Conservation (phyloP, 2,888 invertebrate genomes). For the Cenopis cana region DNA sequence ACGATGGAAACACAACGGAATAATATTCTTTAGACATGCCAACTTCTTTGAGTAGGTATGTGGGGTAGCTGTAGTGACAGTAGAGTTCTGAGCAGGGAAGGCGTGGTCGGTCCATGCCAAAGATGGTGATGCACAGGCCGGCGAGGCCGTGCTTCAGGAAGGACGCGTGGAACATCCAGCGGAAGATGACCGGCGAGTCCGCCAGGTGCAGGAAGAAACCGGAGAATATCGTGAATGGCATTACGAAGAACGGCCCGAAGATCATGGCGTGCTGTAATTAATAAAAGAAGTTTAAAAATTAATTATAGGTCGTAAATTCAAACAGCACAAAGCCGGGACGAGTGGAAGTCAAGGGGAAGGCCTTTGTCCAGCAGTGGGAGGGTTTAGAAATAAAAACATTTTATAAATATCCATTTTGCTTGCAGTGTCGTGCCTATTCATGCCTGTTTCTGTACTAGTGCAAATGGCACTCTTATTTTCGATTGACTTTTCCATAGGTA, state of each 20-base stretch:
- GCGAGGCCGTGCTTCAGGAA: slow-evolving; percentile 96
- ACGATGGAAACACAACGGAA: slow-evolving; percentile 86
- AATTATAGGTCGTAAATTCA: no score
- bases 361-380: no score
- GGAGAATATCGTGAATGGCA: slow-evolving; percentile 95
- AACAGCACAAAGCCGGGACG: no score
- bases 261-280: slow-evolving; percentile 92
- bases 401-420: no score
- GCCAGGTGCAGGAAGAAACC: slow-evolving; percentile 95
- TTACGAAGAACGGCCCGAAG: slow-evolving; percentile 94
- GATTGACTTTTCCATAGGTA: no score
- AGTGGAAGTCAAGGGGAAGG: no score
- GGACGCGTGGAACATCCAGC: slow-evolving; percentile 95
- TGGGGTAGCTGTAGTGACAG: slow-evolving; percentile 90
- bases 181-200: slow-evolving; percentile 91
- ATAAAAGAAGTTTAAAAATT: slow-evolving; percentile 46
- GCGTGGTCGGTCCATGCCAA: slow-evolving; percentile 91
- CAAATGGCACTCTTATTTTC: no score
- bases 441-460: no score
- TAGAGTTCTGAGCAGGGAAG: slow-evolving; percentile 90
- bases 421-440: no score
- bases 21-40: slow-evolving; percentile 89
- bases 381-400: no score
- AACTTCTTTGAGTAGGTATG: slow-evolving; percentile 89
- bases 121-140: slow-evolving; percentile 91